Conservation (phyloP, 2,888 invertebrate genomes). For the Rhingia campestris region DNA sequence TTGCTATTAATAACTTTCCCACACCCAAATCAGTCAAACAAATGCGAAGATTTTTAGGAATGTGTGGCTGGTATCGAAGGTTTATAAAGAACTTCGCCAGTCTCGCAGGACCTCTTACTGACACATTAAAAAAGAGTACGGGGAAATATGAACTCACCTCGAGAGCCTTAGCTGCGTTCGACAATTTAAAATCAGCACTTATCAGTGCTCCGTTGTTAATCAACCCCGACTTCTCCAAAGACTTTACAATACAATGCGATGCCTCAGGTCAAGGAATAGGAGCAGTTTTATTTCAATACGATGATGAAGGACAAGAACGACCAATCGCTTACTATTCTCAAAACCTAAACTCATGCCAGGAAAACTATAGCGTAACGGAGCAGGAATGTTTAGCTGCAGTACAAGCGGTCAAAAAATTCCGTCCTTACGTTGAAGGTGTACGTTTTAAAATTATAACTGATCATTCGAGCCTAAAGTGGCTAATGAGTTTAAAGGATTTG, state of each 20-base stretch:
- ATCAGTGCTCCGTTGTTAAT: slow-evolving; percentile 24
- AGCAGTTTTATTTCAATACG: slow-evolving; percentile 39
- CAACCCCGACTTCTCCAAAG: slow-evolving; percentile 51
- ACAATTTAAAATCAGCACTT: slow-evolving; percentile 31
- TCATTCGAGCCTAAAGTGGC: neutral
- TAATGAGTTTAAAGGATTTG: slow-evolving; percentile 2
- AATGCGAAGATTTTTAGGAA: slow-evolving; percentile 70
- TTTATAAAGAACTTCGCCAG: slow-evolving; percentile 62
- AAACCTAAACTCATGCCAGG: slow-evolving; percentile 58
- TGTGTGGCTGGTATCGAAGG: slow-evolving; percentile 68
- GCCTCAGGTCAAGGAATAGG: slow-evolving; percentile 38
- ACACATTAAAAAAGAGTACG: slow-evolving; percentile 31
- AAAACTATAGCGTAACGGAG: slow-evolving; percentile 44
- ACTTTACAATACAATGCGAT: slow-evolving; percentile 61
- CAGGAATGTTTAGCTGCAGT: slow-evolving; percentile 13
- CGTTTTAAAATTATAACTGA: neutral
- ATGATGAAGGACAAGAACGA: slow-evolving; percentile 42
- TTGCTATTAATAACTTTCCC: slow-evolving; percentile 39
- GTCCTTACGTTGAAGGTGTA: slow-evolving; percentile 36
- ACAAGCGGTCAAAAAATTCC: slow-evolving; percentile 35
- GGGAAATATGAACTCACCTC: slow-evolving; percentile 15
- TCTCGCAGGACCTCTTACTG: slow-evolving; percentile 38
- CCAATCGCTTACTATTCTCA: slow-evolving; percentile 56
- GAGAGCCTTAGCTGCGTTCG: slow-evolving; percentile 26
- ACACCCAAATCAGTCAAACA: slow-evolving; percentile 63